A percentile compares a stretch with the other conserved stretches of the same genome.
These are phyloP conservation scores for Platanista minor DNA, from an alignment of 2,113 vertebrate genomes.

Conservation along the genomic window DNA sequence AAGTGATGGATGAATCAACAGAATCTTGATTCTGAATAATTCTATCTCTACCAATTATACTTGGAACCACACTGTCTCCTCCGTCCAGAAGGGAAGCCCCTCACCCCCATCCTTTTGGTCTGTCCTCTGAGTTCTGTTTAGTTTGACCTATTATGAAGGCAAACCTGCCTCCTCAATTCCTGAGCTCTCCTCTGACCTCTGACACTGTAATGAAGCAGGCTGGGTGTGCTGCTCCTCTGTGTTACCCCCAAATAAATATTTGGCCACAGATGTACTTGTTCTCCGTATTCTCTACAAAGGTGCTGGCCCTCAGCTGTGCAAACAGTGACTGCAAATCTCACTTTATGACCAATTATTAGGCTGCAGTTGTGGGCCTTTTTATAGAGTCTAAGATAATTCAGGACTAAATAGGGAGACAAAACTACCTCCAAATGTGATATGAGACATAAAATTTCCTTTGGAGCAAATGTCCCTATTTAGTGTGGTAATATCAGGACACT, in stretches of 20 bases:
- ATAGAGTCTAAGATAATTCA: neutral
- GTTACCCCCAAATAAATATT: neutral
- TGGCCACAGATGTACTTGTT: too few relatives aligned
- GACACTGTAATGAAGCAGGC: neutral
- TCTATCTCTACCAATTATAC: neutral
- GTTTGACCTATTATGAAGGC: neutral
- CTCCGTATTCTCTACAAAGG: neutral
- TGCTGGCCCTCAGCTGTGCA: neutral
- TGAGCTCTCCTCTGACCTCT: neutral
- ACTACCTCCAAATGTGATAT: neutral
- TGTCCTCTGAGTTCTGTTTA: neutral
- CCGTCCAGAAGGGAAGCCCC: too few relatives aligned
- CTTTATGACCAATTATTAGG: neutral
- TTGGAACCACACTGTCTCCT: fast-evolving
- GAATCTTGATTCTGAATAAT: neutral
- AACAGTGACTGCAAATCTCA: neutral
- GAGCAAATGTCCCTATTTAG: neutral
- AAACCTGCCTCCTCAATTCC: neutral
- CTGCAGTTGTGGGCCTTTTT: neutral
- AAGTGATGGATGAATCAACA: neutral
- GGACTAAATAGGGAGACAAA: neutral
- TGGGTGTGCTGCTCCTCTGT: neutral
- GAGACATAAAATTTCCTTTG: neutral
- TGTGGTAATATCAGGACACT: neutral
- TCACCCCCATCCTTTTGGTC: too few relatives aligned